Percentiles rank a stretch among this genome's conserved stretches.
Conservation (phyloP, 2,888 invertebrate species). For the Neocrepidodera transversa region DNA sequence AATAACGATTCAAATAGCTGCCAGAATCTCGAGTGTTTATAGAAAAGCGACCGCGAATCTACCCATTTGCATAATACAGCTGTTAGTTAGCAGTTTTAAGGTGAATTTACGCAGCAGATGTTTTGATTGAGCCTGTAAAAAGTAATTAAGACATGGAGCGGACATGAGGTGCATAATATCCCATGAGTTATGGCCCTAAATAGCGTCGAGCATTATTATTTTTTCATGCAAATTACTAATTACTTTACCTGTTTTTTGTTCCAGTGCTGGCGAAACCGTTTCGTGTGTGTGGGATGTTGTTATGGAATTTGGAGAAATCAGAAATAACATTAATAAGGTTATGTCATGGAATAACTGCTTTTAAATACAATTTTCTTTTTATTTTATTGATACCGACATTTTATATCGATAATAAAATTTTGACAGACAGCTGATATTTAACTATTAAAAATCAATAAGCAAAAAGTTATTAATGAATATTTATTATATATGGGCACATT, state of each 20-base stretch:
- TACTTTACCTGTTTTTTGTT: neutral
- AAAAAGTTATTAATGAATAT: no score
- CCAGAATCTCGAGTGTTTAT: constrained; percentile 15
- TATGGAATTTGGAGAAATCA: neutral
- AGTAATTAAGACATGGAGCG: constrained; percentile 52
- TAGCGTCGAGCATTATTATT: constrained; percentile 47
- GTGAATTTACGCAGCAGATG: constrained; percentile 52
- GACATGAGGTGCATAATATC: constrained; percentile 49
- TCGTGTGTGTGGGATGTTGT: neutral
- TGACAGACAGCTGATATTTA: no score
- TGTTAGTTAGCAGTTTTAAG: constrained; percentile 46
- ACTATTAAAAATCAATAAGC: no score
- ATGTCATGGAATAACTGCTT: neutral
- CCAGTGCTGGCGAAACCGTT: neutral
- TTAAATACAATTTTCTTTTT: neutral
- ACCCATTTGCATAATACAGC: constrained; percentile 42
- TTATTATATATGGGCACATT: no score
- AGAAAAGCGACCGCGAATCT: constrained; percentile 21
- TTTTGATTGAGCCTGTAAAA: constrained; percentile 54
- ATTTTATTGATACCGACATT: no score
- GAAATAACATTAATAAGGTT: neutral
- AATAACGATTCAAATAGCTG: neutral
- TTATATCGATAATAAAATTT: no score
- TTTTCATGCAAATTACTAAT: constrained; percentile 50
- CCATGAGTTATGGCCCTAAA: constrained; percentile 48